Percentiles rank a stretch among this genome's conserved stretches.
Evolutionary conservation across 2,113 vertebrate genomes (phyloP).

Genomic region (Mirza zaza): DNA sequence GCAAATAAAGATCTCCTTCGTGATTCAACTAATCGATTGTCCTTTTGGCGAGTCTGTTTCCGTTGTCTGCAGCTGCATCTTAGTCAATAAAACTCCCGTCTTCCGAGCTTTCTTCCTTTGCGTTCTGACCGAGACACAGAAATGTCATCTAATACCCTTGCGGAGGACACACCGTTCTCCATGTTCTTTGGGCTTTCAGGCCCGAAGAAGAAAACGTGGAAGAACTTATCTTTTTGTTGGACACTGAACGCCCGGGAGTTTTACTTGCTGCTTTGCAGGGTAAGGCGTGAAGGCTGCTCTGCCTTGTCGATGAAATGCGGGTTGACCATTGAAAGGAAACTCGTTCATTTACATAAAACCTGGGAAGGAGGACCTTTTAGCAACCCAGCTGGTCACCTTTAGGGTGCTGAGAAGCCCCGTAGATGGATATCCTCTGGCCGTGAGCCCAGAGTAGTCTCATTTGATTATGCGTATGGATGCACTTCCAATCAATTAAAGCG

Average conservation of each 20-base stretch:
- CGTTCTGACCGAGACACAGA: background rate
- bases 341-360: background rate
- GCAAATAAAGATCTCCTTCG: fast-evolving
- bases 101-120: background rate
- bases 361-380: background rate
- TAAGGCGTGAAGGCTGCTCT: fast-evolving
- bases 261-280: background rate
- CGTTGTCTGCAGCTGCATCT: background rate
- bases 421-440: background rate
- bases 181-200: background rate
- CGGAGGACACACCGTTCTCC: background rate
- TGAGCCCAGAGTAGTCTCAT: background rate
- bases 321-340: background rate
- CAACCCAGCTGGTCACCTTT: background rate
- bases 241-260: fast-evolving
- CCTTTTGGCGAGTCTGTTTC: too few species aligned
- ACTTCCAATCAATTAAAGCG: fast-evolving
- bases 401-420: background rate
- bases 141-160: fast-evolving
- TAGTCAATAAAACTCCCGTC: background rate
- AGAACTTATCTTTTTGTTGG: background rate
- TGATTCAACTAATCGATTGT: fast-evolving
- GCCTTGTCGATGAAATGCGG: background rate
- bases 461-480: background rate
- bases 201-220: background rate